phyloP scores from a whole-genome alignment of 2,113 vertebrate species.

The Sapajus apella region DNA sequence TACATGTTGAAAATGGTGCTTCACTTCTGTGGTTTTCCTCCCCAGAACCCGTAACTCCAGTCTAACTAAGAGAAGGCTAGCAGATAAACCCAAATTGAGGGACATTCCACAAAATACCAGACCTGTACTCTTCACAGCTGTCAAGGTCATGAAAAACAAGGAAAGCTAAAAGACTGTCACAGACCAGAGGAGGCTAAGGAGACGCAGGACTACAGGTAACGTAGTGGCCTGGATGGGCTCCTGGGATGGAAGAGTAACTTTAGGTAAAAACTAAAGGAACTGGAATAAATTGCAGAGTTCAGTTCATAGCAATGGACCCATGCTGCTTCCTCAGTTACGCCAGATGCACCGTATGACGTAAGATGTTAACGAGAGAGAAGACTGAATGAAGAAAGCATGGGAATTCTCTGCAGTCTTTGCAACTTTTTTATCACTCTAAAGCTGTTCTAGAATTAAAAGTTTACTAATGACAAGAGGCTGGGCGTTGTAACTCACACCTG shows the following conservation, averaged over 20 bases:
- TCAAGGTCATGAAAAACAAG: background rate
- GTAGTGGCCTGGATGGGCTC: background rate
- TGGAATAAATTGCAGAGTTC: background rate
- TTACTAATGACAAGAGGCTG: background rate
- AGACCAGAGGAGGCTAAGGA: background rate
- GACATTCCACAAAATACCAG: background rate
- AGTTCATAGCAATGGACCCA: rapidly evolving
- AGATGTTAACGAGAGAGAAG: background rate
- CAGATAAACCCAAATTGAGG: background rate
- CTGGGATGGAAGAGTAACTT: background rate
- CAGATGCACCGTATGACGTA: background rate
- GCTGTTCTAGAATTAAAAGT: background rate
- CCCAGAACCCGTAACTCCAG: background rate
- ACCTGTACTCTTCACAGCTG: background rate
- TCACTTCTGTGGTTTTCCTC: background rate
- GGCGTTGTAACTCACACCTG: no score
- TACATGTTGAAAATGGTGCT: background rate
- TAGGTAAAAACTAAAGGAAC: background rate
- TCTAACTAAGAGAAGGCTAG: background rate
- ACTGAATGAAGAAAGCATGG: rapidly evolving
- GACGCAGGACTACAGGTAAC: background rate
- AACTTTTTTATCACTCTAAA: background rate
- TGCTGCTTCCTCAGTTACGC: background rate
- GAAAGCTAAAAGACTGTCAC: background rate
- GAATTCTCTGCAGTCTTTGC: background rate